Evolutionary conservation across 2,888 invertebrate species (phyloP).

Genomic region (Drosophila antonietae): DNA sequence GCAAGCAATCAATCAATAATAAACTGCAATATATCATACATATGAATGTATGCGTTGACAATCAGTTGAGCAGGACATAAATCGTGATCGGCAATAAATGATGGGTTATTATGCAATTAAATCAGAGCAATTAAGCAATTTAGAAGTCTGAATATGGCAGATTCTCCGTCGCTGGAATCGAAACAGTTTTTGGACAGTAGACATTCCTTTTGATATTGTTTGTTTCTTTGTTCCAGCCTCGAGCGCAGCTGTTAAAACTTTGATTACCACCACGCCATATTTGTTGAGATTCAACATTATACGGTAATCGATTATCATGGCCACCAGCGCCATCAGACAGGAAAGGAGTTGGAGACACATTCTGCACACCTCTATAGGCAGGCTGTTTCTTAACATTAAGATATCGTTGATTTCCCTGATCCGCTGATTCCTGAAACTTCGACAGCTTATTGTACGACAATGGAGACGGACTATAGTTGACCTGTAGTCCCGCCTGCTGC

Average conservation of each 20-base stretch:
- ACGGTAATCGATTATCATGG: constrained; percentile 21
- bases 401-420: constrained; percentile 20
- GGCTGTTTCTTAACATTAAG: constrained; percentile 27
- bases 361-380: constrained; percentile 54
- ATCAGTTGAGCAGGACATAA: constrained; percentile 42
- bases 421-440: constrained; percentile 74
- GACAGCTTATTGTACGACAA: constrained; percentile 82
- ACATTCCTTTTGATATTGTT: constrained; percentile 5
- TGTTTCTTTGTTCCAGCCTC: constrained; percentile 88
- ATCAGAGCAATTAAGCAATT: neutral
- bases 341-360: constrained; percentile 77
- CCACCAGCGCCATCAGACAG: constrained; percentile 13
- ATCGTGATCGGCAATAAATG: constrained; percentile 36
- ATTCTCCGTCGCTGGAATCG: constrained; percentile 26
- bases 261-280: constrained; percentile 47
- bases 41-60: constrained; percentile 3
- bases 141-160: constrained; percentile 79
- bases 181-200: constrained; percentile 6
- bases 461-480: constrained; percentile 82
- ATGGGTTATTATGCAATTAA: neutral
- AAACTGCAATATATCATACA: constrained; percentile 9
- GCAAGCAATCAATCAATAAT: constrained; percentile 25
- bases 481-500: constrained; percentile 51
- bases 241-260: constrained; percentile 93
- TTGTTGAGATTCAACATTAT: constrained; percentile 19